Conservation (phyloP, 1,140 invertebrate species). For the Colletes latitarsis region DNA sequence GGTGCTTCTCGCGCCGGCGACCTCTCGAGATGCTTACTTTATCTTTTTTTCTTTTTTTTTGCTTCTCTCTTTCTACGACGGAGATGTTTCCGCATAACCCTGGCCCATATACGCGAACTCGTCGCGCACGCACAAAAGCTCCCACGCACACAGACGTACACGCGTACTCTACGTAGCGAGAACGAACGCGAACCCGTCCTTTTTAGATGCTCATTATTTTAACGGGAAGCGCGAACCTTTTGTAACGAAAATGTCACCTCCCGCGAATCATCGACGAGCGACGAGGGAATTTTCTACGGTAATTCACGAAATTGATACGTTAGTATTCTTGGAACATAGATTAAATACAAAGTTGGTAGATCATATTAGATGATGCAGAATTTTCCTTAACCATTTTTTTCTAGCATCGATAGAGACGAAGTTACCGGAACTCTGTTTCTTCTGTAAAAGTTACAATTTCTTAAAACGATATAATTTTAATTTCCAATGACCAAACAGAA, state of each 20-base stretch:
- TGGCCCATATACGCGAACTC: slow-evolving; percentile 50
- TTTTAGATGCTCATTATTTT: slow-evolving; percentile 71
- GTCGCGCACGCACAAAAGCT: slow-evolving; percentile 46
- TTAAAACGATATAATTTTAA: too few relatives aligned
- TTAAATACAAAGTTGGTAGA: too few relatives aligned
- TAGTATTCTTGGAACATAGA: too few relatives aligned
- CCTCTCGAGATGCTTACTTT: slow-evolving; percentile 12
- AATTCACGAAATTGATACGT: too few relatives aligned
- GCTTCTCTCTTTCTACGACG: background rate
- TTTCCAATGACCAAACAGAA: too few relatives aligned
- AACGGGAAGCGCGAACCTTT: slow-evolving; percentile 65
- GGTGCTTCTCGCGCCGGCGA: background rate
- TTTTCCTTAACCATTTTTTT: too few relatives aligned
- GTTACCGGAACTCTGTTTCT: too few relatives aligned
- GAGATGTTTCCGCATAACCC: slow-evolving; percentile 44
- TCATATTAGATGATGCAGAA: too few relatives aligned
- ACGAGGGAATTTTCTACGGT: too few relatives aligned
- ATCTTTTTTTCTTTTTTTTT: background rate
- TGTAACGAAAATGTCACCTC: slow-evolving; percentile 63
- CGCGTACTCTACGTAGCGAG: slow-evolving; percentile 12
- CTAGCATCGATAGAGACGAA: too few relatives aligned
- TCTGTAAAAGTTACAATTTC: too few relatives aligned
- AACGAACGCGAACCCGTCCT: slow-evolving; percentile 54
- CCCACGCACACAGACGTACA: slow-evolving; percentile 15
- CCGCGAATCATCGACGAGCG: too few relatives aligned